Conservation (phyloP, 1,140 invertebrate genomes). For the Megathymus violae region DNA sequence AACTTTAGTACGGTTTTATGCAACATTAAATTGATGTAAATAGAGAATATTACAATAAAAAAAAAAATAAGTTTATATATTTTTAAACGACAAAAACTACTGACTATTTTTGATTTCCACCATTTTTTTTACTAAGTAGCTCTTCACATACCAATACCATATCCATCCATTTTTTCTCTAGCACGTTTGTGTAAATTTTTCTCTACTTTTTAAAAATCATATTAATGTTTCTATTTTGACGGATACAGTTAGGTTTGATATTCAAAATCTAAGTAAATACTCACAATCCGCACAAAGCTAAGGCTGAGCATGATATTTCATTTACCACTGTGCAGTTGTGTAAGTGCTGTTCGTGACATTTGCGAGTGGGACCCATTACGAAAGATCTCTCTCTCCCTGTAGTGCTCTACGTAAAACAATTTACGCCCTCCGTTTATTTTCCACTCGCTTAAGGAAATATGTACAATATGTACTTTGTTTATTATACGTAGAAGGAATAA, state of each 20-base stretch:
- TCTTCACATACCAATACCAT: too few relatives aligned
- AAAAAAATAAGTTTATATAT: neutral
- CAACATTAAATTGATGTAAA: slow-evolving; percentile 9
- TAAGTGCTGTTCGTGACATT: slow-evolving; percentile 16
- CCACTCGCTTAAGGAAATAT: slow-evolving; percentile 3
- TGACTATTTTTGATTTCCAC: neutral
- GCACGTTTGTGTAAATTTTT: neutral
- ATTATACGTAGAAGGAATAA: slow-evolving; percentile 2
- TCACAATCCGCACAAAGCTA: neutral
- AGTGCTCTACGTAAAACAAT: slow-evolving; percentile 24
- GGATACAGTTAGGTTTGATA: too few relatives aligned
- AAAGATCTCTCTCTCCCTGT: slow-evolving; percentile 16
- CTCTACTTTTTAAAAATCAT: too few relatives aligned
- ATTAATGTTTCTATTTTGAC: too few relatives aligned
- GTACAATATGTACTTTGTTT: slow-evolving; percentile 4
- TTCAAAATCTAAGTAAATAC: neutral
- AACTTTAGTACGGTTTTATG: slow-evolving; percentile 16
- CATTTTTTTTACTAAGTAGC: too few relatives aligned
- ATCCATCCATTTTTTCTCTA: neutral
- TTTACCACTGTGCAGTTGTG: slow-evolving; percentile 4
- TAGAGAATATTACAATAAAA: slow-evolving; percentile 1
- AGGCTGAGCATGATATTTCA: slow-evolving; percentile 12
- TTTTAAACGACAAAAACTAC: neutral
- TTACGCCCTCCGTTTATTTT: slow-evolving; percentile 14
- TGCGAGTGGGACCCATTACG: slow-evolving; percentile 9